Evolutionary conservation across 1,140 invertebrate species (phyloP).

Genomic region (Homalodisca vitripennis): DNA sequence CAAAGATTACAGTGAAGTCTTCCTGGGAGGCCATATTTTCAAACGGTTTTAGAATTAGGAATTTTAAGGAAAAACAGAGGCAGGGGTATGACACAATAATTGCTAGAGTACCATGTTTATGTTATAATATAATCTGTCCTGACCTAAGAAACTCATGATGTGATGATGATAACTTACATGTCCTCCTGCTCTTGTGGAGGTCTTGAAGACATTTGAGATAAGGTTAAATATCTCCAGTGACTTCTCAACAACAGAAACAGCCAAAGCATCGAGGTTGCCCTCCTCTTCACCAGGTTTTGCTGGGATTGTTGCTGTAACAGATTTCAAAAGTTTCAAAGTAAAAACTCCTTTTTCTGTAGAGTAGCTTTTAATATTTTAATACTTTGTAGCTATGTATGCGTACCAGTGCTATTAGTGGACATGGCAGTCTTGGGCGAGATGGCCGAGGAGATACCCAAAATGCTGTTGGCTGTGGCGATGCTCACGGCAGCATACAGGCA

Average conservation of each 20-base stretch:
- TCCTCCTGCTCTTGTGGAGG: conserved; percentile 82
- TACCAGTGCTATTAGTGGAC: conserved; percentile 25
- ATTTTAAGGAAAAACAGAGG: too few species aligned
- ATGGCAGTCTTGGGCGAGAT: conserved; percentile 54
- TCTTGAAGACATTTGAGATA: conserved; percentile 76
- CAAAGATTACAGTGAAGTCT: background rate
- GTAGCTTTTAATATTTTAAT: too few species aligned
- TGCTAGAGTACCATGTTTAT: too few species aligned
- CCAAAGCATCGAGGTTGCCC: conserved; percentile 66
- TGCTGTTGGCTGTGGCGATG: conserved; percentile 65
- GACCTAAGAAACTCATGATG: too few species aligned
- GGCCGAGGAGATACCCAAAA: conserved; percentile 61
- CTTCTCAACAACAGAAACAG: conserved; percentile 68
- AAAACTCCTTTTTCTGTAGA: too few species aligned
- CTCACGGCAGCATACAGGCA: conserved; percentile 76
- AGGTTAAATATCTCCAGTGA: conserved; percentile 79
- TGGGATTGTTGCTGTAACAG: background rate
- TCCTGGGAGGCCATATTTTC: background rate
- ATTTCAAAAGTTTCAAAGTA: conserved; percentile 3
- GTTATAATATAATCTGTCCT: too few species aligned
- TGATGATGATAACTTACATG: conserved; percentile 80
- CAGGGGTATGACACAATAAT: too few species aligned
- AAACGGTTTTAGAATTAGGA: too few species aligned
- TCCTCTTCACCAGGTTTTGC: conserved; percentile 51
- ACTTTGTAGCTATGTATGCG: too few species aligned